Evolutionary conservation across 2,888 invertebrate species (phyloP).

Genomic region (Halocaridina rubra): DNA sequence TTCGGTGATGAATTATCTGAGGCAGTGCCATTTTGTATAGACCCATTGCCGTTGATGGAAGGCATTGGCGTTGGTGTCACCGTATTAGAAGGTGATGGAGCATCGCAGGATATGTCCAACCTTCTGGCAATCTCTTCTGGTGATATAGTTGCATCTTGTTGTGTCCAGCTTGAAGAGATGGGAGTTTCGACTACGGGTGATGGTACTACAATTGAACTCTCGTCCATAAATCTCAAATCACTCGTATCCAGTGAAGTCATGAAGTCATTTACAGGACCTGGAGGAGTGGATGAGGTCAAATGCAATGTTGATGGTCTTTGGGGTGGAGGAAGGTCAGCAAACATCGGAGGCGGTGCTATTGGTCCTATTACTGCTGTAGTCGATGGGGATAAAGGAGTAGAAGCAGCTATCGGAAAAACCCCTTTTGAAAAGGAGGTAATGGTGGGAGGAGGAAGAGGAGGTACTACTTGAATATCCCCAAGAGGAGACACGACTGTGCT

Average conservation of each 20-base stretch:
- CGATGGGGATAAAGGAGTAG: constrained; percentile 32
- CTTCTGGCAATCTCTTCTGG: constrained; percentile 64
- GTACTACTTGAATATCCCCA: constrained; percentile 45
- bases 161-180: constrained; percentile 75
- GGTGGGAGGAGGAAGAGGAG: constrained; percentile 25
- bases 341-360: constrained; percentile 60
- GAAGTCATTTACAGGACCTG: constrained; percentile 78
- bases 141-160: constrained; percentile 70
- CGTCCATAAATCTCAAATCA: constrained; percentile 90
- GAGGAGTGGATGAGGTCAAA: constrained; percentile 66
- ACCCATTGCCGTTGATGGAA: constrained; percentile 66
- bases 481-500: constrained; percentile 14
- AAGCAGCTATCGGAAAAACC: constrained; percentile 40
- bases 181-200: constrained; percentile 83
- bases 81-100: constrained; percentile 67
- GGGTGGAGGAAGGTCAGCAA: constrained; percentile 68
- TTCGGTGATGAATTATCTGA: constrained; percentile 74
- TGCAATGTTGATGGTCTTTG: constrained; percentile 70
- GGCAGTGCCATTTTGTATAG: constrained; percentile 77
- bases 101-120: constrained; percentile 37
- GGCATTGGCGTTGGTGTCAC: constrained; percentile 68
- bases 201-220: constrained; percentile 84
- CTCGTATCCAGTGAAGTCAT: constrained; percentile 84
- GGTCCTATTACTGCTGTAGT: constrained; percentile 25
- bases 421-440: neutral